Base-by-base conservation (phyloP, 2,113 vertebrate genomes). In the Spilogale gracilis region DNA sequence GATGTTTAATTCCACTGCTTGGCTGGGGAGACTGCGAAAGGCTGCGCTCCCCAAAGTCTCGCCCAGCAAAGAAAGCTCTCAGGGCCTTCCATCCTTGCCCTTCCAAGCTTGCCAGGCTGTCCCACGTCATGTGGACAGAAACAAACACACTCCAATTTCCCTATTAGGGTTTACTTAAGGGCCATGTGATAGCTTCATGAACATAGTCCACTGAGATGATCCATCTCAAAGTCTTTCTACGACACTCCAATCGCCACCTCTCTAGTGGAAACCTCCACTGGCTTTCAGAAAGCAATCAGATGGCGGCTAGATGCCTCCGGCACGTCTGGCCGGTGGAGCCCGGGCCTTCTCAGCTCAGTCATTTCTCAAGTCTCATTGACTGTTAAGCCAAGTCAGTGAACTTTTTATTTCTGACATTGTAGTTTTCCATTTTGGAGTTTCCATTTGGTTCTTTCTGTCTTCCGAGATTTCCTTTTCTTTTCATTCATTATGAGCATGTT, bases 351-450 rank as follows among this genome's bases (percentile, higher is more conserved):
- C 58, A 38, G 56, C 61, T 48, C 43, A 71, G 21, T 43, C n/a
- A 61, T 52, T 79, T 54, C 52, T 87, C 61, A 21, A 32, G 38
- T 76, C 48, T 38, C 2, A 43, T 76, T 23, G 61, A 32, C 5
- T 74, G 17, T 56, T 60, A 79, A 63, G 32, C 52, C 25, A 17
- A 21, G 27, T 14, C 48, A 3, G 48, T 60, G 43, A 21, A 38
- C 48, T 23, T 87, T 87, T 38, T 27, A 48, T 71, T 93, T 95
- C 9, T 20, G 48, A 87, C 20, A 63, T 7, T n/a, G 14, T 2
- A 67, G 45, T 27, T 85, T 84, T 58, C 56, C 48, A 63, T 61
- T 92, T 87, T 84, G 96, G 63, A 45, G 56, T 89, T 89, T 54
- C 50, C n/a, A 61, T 50, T 43, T 82, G 30, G 32, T 20, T n/a